These are phyloP conservation scores for Galaxea fascicularis DNA, from an alignment of 92 coral and sea anemone genomes.

Conservation along the genomic window DNA sequence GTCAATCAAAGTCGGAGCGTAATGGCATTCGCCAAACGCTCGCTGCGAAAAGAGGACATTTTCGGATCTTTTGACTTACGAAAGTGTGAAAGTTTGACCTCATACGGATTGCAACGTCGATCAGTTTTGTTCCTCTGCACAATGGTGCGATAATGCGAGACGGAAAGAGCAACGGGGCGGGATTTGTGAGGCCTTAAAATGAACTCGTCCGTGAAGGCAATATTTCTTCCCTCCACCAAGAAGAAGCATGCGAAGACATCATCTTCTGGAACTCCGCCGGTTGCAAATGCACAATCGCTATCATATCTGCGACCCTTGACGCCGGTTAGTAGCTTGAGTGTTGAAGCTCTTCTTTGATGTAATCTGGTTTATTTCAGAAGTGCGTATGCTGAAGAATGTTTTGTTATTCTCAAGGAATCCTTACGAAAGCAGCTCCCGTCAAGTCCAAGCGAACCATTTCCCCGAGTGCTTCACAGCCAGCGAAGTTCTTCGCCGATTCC, in stretches of 20 bases:
- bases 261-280: conserved; percentile 48
- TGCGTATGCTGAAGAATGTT: conserved; percentile 23
- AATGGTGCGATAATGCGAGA: conserved; percentile 53
- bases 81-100: conserved; percentile 67
- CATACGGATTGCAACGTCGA: conserved; percentile 40
- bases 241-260: conserved; percentile 61
- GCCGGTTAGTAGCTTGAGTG: conserved; percentile 80
- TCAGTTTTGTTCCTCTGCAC: conserved; percentile 41
- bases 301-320: conserved; percentile 75
- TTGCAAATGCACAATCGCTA: conserved; percentile 45
- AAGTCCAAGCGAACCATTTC: conserved; percentile 14
- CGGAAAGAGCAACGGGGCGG: conserved; percentile 50
- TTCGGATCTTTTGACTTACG: conserved; percentile 39
- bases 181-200: conserved; percentile 44
- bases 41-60: neutral
- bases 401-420: conserved; percentile 60
- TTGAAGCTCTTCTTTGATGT: conserved; percentile 20
- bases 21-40: conserved; percentile 35
- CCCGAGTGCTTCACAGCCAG: conserved; percentile 15
- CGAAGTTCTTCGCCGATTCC: conserved; percentile 41
- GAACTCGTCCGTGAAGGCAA: conserved; percentile 79
- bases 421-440: conserved; percentile 35
- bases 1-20: conserved; percentile 47
- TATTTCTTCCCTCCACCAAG: conserved; percentile 82
- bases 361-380: conserved; percentile 22